Conservation (phyloP, 2,797 vertebrate genomes). For the Microctenopoma lineatum region DNA sequence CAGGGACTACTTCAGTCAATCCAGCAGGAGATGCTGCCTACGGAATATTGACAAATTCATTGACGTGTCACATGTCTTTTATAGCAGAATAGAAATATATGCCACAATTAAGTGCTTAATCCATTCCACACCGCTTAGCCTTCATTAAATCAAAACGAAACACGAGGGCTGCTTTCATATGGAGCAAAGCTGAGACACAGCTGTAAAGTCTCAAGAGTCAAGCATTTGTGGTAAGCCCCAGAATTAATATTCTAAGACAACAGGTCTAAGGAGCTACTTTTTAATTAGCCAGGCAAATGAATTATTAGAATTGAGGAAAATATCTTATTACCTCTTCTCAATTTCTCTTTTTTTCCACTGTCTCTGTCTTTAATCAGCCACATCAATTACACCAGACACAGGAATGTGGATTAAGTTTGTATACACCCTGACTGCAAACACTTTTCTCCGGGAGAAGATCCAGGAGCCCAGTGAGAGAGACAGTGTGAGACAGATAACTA, state of each 20-base stretch:
- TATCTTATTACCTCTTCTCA: slow-evolving; percentile 42
- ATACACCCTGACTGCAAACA: slow-evolving; percentile 29
- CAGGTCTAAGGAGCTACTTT: slow-evolving; percentile 41
- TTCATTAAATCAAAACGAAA: slow-evolving; percentile 42
- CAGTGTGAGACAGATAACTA: slow-evolving; percentile 9
- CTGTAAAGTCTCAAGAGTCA: slow-evolving; percentile 31
- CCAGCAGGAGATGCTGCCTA: slow-evolving; percentile 24
- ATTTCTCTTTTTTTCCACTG: slow-evolving; percentile 44
- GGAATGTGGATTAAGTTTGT: slow-evolving; percentile 38
- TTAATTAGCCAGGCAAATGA: slow-evolving; percentile 71
- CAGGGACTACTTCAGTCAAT: slow-evolving; percentile 37
- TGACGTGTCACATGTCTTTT: slow-evolving; percentile 34
- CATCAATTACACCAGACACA: slow-evolving; percentile 60
- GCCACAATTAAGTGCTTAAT: slow-evolving; percentile 32
- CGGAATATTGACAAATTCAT: slow-evolving; percentile 42
- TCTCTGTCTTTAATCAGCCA: slow-evolving; percentile 60
- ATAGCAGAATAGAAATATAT: slow-evolving; percentile 22
- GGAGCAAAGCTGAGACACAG: slow-evolving; percentile 5
- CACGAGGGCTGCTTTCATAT: slow-evolving; percentile 20
- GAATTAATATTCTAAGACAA: slow-evolving; percentile 53
- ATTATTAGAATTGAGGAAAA: slow-evolving; percentile 66
- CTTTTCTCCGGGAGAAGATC: slow-evolving; percentile 33
- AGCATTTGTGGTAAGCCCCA: slow-evolving; percentile 32
- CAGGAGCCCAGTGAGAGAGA: slow-evolving; percentile 32
- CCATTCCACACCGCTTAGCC: slow-evolving; percentile 28